These are phyloP conservation scores for Hemaris fuciformis DNA, from an alignment of 2,888 invertebrate genomes.

Conservation along the genomic window DNA sequence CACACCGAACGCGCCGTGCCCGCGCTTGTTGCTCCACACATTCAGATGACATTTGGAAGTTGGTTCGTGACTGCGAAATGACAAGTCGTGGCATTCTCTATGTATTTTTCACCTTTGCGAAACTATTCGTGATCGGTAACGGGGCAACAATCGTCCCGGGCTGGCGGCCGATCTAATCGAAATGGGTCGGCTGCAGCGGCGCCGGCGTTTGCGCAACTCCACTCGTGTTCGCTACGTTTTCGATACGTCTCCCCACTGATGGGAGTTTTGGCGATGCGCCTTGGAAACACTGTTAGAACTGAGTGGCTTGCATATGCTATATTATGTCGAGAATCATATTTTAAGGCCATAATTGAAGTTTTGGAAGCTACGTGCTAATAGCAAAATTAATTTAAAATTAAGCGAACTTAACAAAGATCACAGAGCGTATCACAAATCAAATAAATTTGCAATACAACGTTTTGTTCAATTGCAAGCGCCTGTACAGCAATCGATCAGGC, in stretches of 20 bases:
- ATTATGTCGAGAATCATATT: too few relatives aligned
- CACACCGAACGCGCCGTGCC: conserved; percentile 25
- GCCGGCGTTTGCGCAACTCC: conserved; percentile 50
- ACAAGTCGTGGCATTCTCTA: conserved; percentile 79
- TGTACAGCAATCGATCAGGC: conserved; percentile 43
- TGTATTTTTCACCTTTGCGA: conserved; percentile 78
- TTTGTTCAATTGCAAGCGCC: too few relatives aligned
- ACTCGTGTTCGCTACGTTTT: too few relatives aligned
- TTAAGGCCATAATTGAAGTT: too few relatives aligned
- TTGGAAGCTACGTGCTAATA: too few relatives aligned
- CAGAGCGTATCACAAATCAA: too few relatives aligned
- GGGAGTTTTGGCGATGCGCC: not conserved
- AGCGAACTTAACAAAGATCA: too few relatives aligned
- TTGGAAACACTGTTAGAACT: not conserved
- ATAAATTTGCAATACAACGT: too few relatives aligned
- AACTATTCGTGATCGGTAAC: conserved; percentile 76
- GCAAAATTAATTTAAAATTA: too few relatives aligned
- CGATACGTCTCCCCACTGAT: not conserved
- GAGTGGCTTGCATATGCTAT: too few relatives aligned
- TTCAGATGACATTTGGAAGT: conserved; percentile 66
- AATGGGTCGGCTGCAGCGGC: conserved; percentile 52
- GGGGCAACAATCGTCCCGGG: conserved; percentile 66
- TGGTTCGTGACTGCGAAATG: conserved; percentile 74
- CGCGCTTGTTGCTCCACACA: conserved; percentile 29
- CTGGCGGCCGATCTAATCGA: conserved; percentile 59